Evolutionary conservation across 2,113 vertebrate genomes (phyloP), one percentile per base, ranked within the genome.

Genomic region (Callopanchax toddi): DNA sequence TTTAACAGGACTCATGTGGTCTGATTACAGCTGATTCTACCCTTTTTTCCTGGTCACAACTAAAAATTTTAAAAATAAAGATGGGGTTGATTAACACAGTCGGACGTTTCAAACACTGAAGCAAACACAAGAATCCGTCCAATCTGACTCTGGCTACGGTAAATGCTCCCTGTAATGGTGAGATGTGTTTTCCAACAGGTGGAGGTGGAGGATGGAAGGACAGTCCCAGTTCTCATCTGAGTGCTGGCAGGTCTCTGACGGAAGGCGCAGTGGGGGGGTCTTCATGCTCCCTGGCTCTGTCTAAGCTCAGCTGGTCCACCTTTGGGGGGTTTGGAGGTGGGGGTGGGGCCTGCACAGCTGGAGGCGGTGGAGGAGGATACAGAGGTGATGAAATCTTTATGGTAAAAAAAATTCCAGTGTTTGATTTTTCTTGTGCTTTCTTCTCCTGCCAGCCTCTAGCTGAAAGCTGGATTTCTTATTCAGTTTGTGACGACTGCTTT

Each of bases 251-350:
- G 66, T 94, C 95, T 11, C 90, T 94, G 59, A 65, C 84, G 74
- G 94, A 96, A 74, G 93, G 94, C 7, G 91, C 93, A 3, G 89
- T 92, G 76, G 95, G 95, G 6, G 94, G 95, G 12, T 92, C 87
- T 15, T 90, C 95, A 10, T 97, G 95, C 68, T 81, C 88, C 0
- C 87, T 93, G 11, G 94, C 95, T 26, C 43, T 93, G 82, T 85
- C 89, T 51, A 93, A 90, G 40, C 92, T 96, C 12, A 83, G 83
- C 49, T 97, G 96, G 96, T 87, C 88, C 1, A 96, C 95, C 2
- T 94, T 86, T 0, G 93, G 96, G 23, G 95, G 95, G 17, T 97
- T 97, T 67, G 93, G 94, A 50, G 94, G 94, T 2, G 95, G 95
- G 68, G 94, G 96, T 39, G 95, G 96, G 10, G 93, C 95, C 32